phyloP scores from a whole-genome alignment of 2,888 invertebrate genomes.

The Drosophila ustulata region DNA sequence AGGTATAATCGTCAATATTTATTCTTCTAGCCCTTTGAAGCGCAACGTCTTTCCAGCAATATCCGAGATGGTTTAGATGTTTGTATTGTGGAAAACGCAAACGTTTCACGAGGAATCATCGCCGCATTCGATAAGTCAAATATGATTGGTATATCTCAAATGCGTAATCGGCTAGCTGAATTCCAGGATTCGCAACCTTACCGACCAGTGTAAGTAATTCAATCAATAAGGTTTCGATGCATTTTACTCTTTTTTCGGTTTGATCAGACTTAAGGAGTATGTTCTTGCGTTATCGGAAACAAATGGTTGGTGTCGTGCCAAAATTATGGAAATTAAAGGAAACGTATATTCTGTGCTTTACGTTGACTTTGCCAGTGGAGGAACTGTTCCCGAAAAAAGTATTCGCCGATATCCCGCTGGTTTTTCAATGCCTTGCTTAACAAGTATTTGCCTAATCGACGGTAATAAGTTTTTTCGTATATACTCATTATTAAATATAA shows the following conservation, averaged over 20 bases:
- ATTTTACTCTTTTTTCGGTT: too few species aligned
- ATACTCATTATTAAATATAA: not conserved
- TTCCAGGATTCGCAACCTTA: constrained; percentile 49
- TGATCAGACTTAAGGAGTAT: constrained; percentile 46
- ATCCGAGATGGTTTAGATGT: constrained; percentile 38
- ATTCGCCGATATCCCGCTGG: constrained; percentile 63
- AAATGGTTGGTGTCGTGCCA: constrained; percentile 54
- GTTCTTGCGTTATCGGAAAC: constrained; percentile 46
- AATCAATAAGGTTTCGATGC: not conserved
- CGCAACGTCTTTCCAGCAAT: constrained; percentile 15
- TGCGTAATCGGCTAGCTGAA: constrained; percentile 24
- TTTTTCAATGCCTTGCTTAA: constrained; percentile 44
- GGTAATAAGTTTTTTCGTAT: constrained; percentile 33
- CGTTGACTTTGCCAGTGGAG: constrained; percentile 47
- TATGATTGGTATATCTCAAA: constrained; percentile 22
- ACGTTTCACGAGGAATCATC: constrained; percentile 48
- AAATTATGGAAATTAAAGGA: constrained; percentile 40
- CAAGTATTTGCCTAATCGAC: constrained; percentile 57
- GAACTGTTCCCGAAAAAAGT: constrained; percentile 22
- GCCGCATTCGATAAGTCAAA: constrained; percentile 49
- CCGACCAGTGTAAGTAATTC: constrained; percentile 44
- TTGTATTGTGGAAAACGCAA: constrained; percentile 52
- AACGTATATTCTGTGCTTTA: constrained; percentile 35
- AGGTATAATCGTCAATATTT: too few species aligned
- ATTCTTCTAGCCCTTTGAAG: constrained; percentile 52